Evolutionary conservation across 2,888 invertebrate species (phyloP).

Genomic region (Caenorhabditis sp.): DNA sequence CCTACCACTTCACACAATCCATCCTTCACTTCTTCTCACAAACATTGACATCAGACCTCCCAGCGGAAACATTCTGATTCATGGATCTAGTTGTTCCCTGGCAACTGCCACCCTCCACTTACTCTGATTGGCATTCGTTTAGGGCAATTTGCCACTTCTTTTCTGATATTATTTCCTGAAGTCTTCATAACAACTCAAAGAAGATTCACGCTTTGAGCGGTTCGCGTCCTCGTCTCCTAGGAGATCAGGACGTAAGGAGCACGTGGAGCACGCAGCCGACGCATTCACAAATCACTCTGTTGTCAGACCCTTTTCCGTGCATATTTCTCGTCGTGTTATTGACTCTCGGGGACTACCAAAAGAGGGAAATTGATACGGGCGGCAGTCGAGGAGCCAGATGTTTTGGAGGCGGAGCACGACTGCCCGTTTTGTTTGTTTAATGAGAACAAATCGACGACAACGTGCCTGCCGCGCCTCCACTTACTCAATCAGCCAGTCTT

Average conservation of each 20-base stretch:
- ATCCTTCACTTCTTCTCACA: too few species aligned
- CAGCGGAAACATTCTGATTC: too few species aligned
- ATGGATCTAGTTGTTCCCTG: too few species aligned
- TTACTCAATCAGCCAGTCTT: slow-evolving; percentile 50
- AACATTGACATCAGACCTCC: too few species aligned
- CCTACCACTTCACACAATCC: too few species aligned
- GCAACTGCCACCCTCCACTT: too few species aligned
- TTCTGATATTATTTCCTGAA: neutral
- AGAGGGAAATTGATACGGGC: slow-evolving; percentile 41
- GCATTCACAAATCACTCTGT: slow-evolving; percentile 14
- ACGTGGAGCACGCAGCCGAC: neutral
- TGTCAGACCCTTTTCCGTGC: slow-evolving; percentile 42
- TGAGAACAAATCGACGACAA: slow-evolving; percentile 57
- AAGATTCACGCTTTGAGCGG: neutral
- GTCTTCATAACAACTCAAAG: neutral
- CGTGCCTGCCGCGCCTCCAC: slow-evolving; percentile 20
- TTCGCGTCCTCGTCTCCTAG: neutral
- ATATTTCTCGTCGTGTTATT: slow-evolving; percentile 39
- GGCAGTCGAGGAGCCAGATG: slow-evolving; percentile 7
- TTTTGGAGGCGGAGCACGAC: slow-evolving; percentile 36
- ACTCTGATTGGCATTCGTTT: too few species aligned
- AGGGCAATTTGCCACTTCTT: too few species aligned
- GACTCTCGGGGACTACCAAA: slow-evolving; percentile 6
- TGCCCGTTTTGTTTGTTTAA: slow-evolving; percentile 52
- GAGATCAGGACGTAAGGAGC: neutral